Conservation (phyloP, 2,888 invertebrate genomes). For the Chrysolina americana region DNA sequence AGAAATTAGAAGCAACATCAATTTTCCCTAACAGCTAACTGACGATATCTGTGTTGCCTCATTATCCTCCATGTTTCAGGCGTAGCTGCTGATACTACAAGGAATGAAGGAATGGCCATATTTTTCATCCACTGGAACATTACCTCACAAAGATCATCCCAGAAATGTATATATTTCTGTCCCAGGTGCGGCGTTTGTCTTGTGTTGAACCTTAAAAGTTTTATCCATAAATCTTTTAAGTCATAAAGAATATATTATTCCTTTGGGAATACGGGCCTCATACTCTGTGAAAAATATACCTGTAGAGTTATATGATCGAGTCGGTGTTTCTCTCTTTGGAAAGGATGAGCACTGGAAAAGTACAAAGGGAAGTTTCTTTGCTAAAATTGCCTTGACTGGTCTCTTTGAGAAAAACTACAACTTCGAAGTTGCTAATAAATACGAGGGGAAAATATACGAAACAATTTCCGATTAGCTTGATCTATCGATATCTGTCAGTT, state of each 20-base stretch:
- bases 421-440: background rate
- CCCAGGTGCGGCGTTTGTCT: slow-evolving; percentile 60
- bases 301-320: slow-evolving; percentile 57
- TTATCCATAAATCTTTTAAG: slow-evolving; percentile 60
- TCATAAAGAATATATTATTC: slow-evolving; percentile 61
- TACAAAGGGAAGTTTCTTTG: background rate
- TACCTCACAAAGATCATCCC: slow-evolving; percentile 38
- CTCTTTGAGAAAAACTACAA: background rate
- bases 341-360: background rate
- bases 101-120: slow-evolving; percentile 3
- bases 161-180: slow-evolving; percentile 41
- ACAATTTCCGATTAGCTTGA: too few species aligned
- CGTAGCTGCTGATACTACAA: slow-evolving; percentile 3
- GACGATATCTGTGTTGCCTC: background rate
- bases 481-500: too few species aligned
- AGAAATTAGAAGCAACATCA: background rate
- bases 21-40: background rate
- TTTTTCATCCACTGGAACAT: slow-evolving; percentile 28
- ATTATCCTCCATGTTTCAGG: slow-evolving; percentile 12
- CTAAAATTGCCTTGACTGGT: background rate
- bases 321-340: slow-evolving; percentile 31
- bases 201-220: slow-evolving; percentile 57
- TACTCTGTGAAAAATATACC: slow-evolving; percentile 59
- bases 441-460: too few species aligned
- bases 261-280: slow-evolving; percentile 55